Base-by-base conservation (phyloP, 35 echinoderm and acorn worm genomes). In the Eucidaris tribuloides region DNA sequence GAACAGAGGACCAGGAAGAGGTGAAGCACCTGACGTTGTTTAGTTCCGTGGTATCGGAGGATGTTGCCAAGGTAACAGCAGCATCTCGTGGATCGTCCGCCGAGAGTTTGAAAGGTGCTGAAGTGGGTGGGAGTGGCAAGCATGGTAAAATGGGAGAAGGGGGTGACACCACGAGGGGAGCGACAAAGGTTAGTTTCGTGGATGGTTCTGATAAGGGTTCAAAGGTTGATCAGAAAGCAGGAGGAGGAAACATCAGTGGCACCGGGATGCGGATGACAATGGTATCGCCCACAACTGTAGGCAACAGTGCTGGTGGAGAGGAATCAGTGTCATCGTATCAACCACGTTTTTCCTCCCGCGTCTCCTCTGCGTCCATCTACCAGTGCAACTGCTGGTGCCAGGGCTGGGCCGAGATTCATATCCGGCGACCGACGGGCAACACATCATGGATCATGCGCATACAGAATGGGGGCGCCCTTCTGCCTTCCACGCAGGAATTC, bases 331-430 rank as follows among this genome's bases (percentile, higher is more conserved):
- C n/a, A n/a, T n/a, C n/a, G n/a, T n/a, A n/a, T n/a, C n/a, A 74
- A 40, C 31, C 61, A 48, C 65, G 31, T 37, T 86, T 39, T 14
- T 71, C 32, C 24, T 63, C 46, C 6, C 58, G 84, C 41, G 45
- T 94, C 52, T 94, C 92, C 4, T 89, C 87, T 7, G 64, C 79
- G 7, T 87, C 82, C 5, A 42, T 91, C 52, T 99, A 99, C 63
- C 91, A 93, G 64, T 99, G 96, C 44, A 99, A 86, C 78, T 99
- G 96, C 63, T 99, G 96, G 96, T 99, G 96, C 40, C 82, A 88
- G 25, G 86, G 91, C 9, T 99, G 96, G 96, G 96, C 96, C 0
- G 96, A 99, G 83, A 87, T 99, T 2, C 85, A 99, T 39, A 74
- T 99, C 29, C 52, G 96, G 34, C 64, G 90, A 24, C 86, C 96